Evolutionary conservation across 2,797 vertebrate genomes (phyloP), one percentile per base, ranked within the genome.

Genomic region (Oreortyx pictus): DNA sequence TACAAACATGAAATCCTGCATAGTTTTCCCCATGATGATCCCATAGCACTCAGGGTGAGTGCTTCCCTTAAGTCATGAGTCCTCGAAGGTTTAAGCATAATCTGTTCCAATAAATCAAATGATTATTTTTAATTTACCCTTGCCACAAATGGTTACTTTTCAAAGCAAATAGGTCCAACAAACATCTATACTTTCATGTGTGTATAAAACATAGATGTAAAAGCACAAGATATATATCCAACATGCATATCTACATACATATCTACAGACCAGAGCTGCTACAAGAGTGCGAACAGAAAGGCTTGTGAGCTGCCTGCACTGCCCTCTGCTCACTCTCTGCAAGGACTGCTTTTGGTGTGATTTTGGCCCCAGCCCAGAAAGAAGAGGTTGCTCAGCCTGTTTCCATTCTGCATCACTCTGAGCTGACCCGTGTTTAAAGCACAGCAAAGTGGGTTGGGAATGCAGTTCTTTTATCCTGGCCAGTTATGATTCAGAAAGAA

Each of bases 371-470:
- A 43, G 66, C 1, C 11, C 46, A 50, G 47, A 0, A 14, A 64
- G 56, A 11, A 86, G 19, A 61, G 35, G 8, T 1, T 5, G 16
- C 17, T 11, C 0, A 0, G 14, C 9, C n/a, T 0, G 0, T 20
- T 33, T 47, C 10, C 0, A 0, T 33, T 31, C 23, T 39, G 35
- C 52, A 29, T 18, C 18, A 2, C 22, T 33, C 60, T 14, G 54
- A 73, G 44, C 76, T 52, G 67, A 57, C 18, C 31, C 76, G 15
- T 8, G 7, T 31, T 39, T 46, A 43, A 82, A 71, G 39, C 33
- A 24, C 59, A n/a, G 33, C 31, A 54, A 54, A 83, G 8, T 12
- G 35, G 43, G 37, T 27, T 8, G 54, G n/a, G 33, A 46, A 70
- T 12, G 44, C 11, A 14, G 37, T 70, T 75, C 43, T 70, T 57